phyloP scores from a whole-genome alignment of 2,113 vertebrate genomes.

The Coryphaenoides rupestris region DNA sequence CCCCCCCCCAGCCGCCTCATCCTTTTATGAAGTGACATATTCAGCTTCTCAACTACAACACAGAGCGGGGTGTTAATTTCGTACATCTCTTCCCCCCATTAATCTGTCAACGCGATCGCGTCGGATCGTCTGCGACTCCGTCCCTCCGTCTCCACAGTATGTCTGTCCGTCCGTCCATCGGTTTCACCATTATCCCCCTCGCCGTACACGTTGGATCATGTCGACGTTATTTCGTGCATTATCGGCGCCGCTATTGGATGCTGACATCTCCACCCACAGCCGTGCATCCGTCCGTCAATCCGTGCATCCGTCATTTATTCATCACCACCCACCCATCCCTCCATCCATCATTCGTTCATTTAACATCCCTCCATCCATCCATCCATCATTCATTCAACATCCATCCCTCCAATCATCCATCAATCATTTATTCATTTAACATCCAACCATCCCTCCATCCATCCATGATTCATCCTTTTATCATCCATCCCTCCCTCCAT shows the following conservation, averaged over 20 bases:
- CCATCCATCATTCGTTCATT: not conserved
- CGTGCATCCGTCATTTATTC: too few relatives aligned
- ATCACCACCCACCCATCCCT: too few relatives aligned
- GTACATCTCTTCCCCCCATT: constrained; percentile 25
- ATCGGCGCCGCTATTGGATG: too few relatives aligned
- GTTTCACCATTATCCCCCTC: too few relatives aligned
- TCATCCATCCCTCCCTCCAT: constrained; percentile 27
- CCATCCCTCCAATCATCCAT: not conserved
- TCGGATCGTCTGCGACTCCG: not conserved
- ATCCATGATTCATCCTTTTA: constrained; percentile 7
- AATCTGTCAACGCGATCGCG: constrained; percentile 9
- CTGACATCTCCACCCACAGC: not conserved
- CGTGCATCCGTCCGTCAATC: not conserved
- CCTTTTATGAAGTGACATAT: constrained; percentile 34
- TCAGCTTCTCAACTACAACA: constrained; percentile 27
- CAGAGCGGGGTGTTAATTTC: constrained; percentile 40
- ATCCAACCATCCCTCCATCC: not conserved
- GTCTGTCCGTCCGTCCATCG: not conserved
- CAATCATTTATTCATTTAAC: constrained; percentile 20
- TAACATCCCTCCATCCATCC: too few relatives aligned
- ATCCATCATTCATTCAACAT: too few relatives aligned
- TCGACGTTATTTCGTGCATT: too few relatives aligned
- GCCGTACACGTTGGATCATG: too few relatives aligned
- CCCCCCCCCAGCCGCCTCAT: constrained; percentile 16
- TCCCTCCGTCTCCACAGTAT: not conserved